These are phyloP conservation scores for Forbesichthys agassizii DNA, from an alignment of 2,113 vertebrate genomes.

Conservation along the genomic window DNA sequence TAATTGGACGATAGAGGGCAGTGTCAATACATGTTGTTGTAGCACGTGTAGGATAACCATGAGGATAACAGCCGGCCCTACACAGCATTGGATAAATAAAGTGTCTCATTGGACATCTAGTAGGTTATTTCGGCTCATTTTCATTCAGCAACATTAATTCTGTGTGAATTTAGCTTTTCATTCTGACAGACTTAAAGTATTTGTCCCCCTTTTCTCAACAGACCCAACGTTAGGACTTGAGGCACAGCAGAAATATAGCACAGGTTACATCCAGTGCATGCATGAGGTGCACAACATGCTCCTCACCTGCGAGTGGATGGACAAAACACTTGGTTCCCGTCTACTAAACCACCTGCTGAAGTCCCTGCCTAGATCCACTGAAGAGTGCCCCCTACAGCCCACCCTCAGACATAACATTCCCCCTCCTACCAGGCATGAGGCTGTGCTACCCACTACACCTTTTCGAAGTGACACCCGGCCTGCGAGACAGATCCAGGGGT, in stretches of 20 bases:
- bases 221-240: slow-evolving; percentile 79
- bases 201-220: slow-evolving; percentile 26
- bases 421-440: neutral
- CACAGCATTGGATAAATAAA: too few relatives aligned
- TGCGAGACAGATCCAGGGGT: slow-evolving; percentile 25
- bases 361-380: slow-evolving; percentile 78
- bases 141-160: too few relatives aligned
- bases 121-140: too few relatives aligned
- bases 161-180: too few relatives aligned
- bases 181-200: too few relatives aligned
- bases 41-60: too few relatives aligned
- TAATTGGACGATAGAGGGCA: slow-evolving; percentile 26
- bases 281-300: slow-evolving; percentile 90
- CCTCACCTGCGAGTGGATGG: slow-evolving; percentile 90
- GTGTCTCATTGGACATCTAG: too few relatives aligned
- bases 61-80: too few relatives aligned
- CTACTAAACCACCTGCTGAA: slow-evolving; percentile 86
- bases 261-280: slow-evolving; percentile 90
- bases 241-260: slow-evolving; percentile 87
- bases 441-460: slow-evolving; percentile 29
- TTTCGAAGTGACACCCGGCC: slow-evolving; percentile 41
- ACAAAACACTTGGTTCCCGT: slow-evolving; percentile 84
- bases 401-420: slow-evolving; percentile 32
- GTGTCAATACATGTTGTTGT: slow-evolving; percentile 8
- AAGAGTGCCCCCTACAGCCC: slow-evolving; percentile 52